Conservation (phyloP, 2,797 vertebrate species). For the Psittacula derbiana region DNA sequence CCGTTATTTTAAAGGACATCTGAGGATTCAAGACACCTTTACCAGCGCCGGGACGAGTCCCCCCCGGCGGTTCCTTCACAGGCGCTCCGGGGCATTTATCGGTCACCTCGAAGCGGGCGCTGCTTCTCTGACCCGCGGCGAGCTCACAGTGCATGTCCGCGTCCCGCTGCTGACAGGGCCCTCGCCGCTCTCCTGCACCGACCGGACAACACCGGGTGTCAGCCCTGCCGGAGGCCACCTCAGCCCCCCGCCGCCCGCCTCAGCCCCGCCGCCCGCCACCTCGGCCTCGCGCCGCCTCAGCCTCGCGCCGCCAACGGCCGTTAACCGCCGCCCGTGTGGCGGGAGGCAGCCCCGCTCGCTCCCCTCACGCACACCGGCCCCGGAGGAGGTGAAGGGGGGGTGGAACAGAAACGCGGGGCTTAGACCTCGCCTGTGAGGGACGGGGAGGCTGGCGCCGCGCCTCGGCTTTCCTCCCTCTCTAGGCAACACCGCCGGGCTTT, state of each 20-base stretch:
- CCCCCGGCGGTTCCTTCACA: constrained; percentile 21
- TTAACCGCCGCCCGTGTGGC: not conserved
- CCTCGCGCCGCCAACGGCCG: not conserved
- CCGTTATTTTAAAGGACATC: constrained; percentile 74
- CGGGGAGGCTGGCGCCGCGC: not conserved
- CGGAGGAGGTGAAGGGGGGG: not conserved
- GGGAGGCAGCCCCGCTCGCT: not conserved
- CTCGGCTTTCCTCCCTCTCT: not conserved
- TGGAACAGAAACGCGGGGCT: not conserved
- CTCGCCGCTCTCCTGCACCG: constrained; percentile 16
- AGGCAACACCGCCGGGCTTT: not conserved
- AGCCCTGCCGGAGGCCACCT: not conserved
- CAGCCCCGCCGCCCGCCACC: not conserved
- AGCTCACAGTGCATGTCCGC: constrained; percentile 76
- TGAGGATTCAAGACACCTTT: constrained; percentile 37
- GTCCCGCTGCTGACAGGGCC: not conserved
- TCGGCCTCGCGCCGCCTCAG: not conserved
- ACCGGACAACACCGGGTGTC: not conserved
- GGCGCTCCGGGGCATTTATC: constrained; percentile 27
- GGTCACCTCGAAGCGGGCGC: constrained; percentile 25
- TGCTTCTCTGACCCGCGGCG: constrained; percentile 45
- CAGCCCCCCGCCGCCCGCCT: not conserved
- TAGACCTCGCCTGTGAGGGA: not conserved
- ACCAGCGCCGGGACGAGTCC: not conserved
- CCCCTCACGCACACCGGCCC: not conserved